phyloP scores from a whole-genome alignment of 2,888 invertebrate species.

The Spisula subtruncata region DNA sequence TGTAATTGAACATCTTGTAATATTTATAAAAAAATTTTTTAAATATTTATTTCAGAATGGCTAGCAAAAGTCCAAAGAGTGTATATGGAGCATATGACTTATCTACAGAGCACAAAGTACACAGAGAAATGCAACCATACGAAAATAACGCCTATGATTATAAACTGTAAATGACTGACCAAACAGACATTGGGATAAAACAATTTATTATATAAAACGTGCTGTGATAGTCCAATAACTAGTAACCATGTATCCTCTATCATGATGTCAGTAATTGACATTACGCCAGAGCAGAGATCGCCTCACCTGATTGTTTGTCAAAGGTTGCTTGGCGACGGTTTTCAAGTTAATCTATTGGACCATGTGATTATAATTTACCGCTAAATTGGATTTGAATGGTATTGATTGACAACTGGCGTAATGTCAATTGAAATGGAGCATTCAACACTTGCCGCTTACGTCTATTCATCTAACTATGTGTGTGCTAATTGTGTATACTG shows the following conservation, averaged over 20 bases:
- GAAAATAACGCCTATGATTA: constrained; percentile 47
- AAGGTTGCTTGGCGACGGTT: too few relatives aligned
- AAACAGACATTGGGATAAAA: not conserved
- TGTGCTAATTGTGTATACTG: not conserved
- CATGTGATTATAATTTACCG: too few relatives aligned
- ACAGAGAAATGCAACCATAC: constrained; percentile 36
- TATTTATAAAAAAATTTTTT: not conserved
- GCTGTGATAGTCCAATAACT: not conserved
- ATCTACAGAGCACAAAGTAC: constrained; percentile 24
- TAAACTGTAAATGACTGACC: constrained; percentile 35
- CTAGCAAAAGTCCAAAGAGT: constrained; percentile 20
- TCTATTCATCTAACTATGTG: not conserved
- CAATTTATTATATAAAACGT: not conserved
- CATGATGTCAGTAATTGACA: too few relatives aligned
- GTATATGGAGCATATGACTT: constrained; percentile 58
- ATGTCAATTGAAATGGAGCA: too few relatives aligned
- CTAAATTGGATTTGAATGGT: too few relatives aligned
- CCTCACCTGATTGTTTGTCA: too few relatives aligned
- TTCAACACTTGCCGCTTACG: not conserved
- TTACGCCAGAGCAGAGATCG: too few relatives aligned
- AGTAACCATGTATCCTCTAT: not conserved
- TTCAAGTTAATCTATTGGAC: too few relatives aligned
- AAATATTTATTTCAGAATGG: constrained; percentile 19
- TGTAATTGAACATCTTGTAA: too few relatives aligned
- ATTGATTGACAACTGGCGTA: too few relatives aligned